Base-by-base conservation (phyloP, 64 coral and sea anemone species). In the Pocillopora verrucosa region DNA sequence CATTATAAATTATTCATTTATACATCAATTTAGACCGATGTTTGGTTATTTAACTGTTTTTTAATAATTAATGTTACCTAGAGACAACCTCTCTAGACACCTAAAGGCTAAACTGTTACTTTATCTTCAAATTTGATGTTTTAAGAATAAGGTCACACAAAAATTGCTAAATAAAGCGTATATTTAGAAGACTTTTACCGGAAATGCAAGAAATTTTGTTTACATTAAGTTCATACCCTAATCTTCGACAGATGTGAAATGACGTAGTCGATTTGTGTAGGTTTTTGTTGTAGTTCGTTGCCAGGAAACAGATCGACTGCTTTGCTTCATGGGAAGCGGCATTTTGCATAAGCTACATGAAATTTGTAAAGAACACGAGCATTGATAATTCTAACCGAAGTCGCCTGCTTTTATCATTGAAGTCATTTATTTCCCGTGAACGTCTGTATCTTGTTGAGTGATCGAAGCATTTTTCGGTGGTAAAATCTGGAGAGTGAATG, bases 271-370 rank as follows among this genome's bases (percentile, higher is more conserved):
- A 60, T 60, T 22, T 1, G 58, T 60, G 17, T 16, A 11, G 38
- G 15, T 83, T 63, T 82, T 26, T 72, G 82, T 85, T 59, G 56
- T 26, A 85, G 24, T 7, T 9, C 82, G 82, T 85, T 85, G 82
- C 82, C 82, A 16, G 61, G 82, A n/a, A 85, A 85, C 82, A 85
- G 5, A 24, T 85, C 64, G 82, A 85, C 36, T 72, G 82, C 82
- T 85, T 58, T 85, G 82, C 82, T 85, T 72, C 64, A 85, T 85
- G 82, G 82, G 82, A 85, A 69, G 41, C 36, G 37, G 37, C 60
- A 84, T 57, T 84, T 84, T 84, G 61, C 35, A 84, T 68, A n/a
- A 51, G 16, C 16, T 1, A 45, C n/a, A 37, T 37, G 22, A 85
- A 83, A 67, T 65, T 20, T 56, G 64, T 0, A 22, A n/a, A 56